These are phyloP conservation scores for Artemisiospiza belli DNA, from an alignment of 2,113 vertebrate genomes.

Conservation along the genomic window DNA sequence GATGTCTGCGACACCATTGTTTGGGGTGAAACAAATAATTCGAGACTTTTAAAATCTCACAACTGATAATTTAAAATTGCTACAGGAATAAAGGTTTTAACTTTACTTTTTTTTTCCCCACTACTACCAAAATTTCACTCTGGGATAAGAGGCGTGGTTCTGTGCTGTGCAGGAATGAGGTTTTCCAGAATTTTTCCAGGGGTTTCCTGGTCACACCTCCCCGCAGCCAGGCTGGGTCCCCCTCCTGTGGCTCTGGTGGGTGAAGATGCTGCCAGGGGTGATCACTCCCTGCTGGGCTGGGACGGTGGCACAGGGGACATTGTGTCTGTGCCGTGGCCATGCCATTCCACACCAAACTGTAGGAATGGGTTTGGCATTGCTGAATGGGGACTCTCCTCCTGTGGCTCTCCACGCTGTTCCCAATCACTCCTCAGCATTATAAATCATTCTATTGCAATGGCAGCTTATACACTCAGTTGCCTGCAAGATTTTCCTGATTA, in stretches of 20 bases:
- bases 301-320: accelerated
- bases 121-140: background rate
- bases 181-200: accelerated
- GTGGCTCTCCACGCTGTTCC: background rate
- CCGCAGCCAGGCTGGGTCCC: too few species aligned
- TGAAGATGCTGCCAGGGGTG: background rate
- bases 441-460: conserved; percentile 25
- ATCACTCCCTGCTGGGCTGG: background rate
- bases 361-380: accelerated
- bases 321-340: accelerated
- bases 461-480: conserved; percentile 47
- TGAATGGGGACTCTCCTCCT: accelerated
- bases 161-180: background rate
- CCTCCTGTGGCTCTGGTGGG: background rate
- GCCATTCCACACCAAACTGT: accelerated
- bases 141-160: accelerated
- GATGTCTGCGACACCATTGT: too few species aligned
- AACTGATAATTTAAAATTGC: background rate
- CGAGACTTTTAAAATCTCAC: background rate
- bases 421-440: background rate
- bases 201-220: background rate
- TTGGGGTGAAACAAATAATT: background rate
- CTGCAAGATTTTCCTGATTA: conserved; percentile 64
- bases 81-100: background rate
- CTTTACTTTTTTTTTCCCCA: accelerated